These are phyloP conservation scores for Piaya cayana DNA, from an alignment of 2,113 vertebrate genomes.

Conservation along the genomic window DNA sequence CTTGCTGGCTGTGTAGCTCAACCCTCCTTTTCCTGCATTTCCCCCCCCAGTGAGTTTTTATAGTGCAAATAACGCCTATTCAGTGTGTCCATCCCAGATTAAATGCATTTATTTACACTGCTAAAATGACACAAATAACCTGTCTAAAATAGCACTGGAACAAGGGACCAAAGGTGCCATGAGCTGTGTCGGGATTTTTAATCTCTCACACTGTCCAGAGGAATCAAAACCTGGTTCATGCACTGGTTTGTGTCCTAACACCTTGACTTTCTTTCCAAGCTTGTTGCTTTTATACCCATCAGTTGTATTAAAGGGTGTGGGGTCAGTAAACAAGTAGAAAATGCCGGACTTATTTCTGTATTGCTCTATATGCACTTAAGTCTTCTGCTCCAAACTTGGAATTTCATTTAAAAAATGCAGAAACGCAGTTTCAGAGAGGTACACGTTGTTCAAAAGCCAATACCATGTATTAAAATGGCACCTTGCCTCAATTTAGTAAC, in stretches of 20 bases:
- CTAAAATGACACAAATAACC: not conserved
- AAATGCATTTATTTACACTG: fast-evolving
- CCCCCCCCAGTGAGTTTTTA: not conserved
- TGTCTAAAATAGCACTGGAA: not conserved
- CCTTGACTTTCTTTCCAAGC: not conserved
- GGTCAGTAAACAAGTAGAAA: not conserved
- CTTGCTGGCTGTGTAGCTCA: not conserved
- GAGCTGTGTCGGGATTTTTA: not conserved
- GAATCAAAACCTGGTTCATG: not conserved
- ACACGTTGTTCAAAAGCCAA: not conserved
- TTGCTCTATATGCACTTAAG: not conserved
- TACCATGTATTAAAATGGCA: not conserved
- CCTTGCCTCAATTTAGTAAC: not conserved
- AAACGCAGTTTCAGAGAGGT: not conserved
- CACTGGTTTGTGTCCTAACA: too few species aligned
- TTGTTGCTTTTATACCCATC: not conserved
- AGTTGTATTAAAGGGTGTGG: not conserved
- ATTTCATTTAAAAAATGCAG: not conserved
- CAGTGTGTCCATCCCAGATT: not conserved
- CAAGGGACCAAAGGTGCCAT: not conserved
- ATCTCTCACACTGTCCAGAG: not conserved
- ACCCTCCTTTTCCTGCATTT: not conserved
- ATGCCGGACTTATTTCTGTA: not conserved
- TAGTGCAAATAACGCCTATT: fast-evolving
- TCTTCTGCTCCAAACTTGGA: not conserved